Conservation (phyloP, 2,888 invertebrate genomes). For the Aphidius colemani region DNA sequence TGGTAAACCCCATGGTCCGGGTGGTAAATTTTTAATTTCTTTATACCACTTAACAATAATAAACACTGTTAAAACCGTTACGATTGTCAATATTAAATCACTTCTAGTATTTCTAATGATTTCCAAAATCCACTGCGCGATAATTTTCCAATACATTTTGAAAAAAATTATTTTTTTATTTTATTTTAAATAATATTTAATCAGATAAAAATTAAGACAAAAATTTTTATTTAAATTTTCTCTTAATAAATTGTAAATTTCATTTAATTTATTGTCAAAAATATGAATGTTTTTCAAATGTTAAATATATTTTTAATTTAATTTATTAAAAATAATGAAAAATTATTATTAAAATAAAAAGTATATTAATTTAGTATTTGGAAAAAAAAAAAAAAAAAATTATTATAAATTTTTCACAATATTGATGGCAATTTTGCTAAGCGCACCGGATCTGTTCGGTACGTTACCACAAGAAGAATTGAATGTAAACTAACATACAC, state of each 20-base stretch:
- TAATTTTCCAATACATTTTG: slow-evolving; percentile 34
- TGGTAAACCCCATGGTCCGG: slow-evolving; percentile 88
- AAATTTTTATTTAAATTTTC: too few relatives aligned
- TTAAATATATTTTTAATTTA: not conserved
- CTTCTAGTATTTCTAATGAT: slow-evolving; percentile 39
- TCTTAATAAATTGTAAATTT: not conserved
- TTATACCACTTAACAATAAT: slow-evolving; percentile 55
- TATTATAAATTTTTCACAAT: not conserved
- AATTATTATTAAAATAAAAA: too few relatives aligned
- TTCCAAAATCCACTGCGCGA: slow-evolving; percentile 45
- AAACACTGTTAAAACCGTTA: slow-evolving; percentile 61
- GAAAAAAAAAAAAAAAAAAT: too few relatives aligned
- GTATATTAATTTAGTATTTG: too few relatives aligned
- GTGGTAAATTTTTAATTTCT: slow-evolving; percentile 68
- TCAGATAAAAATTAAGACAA: too few relatives aligned
- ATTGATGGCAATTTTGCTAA: slow-evolving; percentile 7
- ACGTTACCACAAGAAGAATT: slow-evolving; percentile 56
- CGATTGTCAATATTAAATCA: slow-evolving; percentile 52
- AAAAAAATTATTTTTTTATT: too few relatives aligned
- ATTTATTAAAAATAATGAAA: too few relatives aligned
- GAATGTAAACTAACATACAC: slow-evolving; percentile 59
- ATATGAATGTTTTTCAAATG: not conserved
- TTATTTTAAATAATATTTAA: too few relatives aligned
- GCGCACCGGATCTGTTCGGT: slow-evolving; percentile 30
- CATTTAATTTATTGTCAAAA: too few relatives aligned